Evolutionary conservation across 2,113 vertebrate genomes (phyloP), one percentile per base, ranked within the genome.

Genomic region (Ophiodon elongatus): DNA sequence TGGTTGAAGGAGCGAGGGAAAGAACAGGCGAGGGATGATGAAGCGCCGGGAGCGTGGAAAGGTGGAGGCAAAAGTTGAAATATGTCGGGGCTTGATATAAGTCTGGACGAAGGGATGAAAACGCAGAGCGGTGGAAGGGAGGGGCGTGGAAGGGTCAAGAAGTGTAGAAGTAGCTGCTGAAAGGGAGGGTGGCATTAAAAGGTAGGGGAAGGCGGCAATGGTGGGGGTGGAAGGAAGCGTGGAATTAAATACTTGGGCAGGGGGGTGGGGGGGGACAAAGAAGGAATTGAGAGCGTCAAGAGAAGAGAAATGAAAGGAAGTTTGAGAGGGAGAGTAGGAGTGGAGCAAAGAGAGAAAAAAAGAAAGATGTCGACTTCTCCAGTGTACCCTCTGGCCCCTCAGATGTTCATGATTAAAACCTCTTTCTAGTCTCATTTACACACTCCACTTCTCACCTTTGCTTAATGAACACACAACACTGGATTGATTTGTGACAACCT

Each of bases 401-500:
- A 77, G 74, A 90, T 86, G 75, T 69, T 85, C 70, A 66, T 85
- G 85, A 90, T 93, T 89, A 89, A 91, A 93, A 89, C 67, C 73
- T 70, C 59, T 79, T 82, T 70, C 73, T 62, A 65, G 35, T 72
- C 73, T 71, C 78, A 82, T 89, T 84, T 81, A 78, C 77, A 79
- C 85, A 90, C 79, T 82, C 76, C 65, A 89, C 56, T 86, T 68
- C 63, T 86, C 87, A 91, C 87, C 79, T 88, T 66, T 76, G 54
- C 73, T 65, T 88, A 86, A 85, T 90, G 73, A 89, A 89, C 92
- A 90, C 77, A 90, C 80, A 86, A 70, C 78, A 79, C 29, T 2
- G 39, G 85, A 88, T 84, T 85, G 89, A 91, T 92, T 87, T 67
- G 83, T 88, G 85, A 73, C 90, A 84, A 85, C 88, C 88, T 87